Evolutionary conservation across 2,888 invertebrate genomes (phyloP).

Genomic region (Herminia tarsipennalis): DNA sequence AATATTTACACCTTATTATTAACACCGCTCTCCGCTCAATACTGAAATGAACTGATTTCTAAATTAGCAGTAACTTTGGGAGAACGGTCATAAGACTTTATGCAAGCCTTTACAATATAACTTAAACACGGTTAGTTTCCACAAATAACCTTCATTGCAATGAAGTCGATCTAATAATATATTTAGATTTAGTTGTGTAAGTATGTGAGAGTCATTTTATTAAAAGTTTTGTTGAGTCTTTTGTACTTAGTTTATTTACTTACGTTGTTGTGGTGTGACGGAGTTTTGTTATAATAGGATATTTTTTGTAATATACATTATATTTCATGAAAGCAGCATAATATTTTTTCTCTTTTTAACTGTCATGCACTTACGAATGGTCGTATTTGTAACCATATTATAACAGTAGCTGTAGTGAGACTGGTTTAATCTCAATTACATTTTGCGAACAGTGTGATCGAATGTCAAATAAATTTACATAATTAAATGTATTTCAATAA

Average conservation of each 20-base stretch:
- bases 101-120: constrained; percentile 18
- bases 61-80: constrained; percentile 21
- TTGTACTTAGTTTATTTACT: constrained; percentile 71
- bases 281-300: constrained; percentile 59
- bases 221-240: constrained; percentile 59
- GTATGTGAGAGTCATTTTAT: constrained; percentile 48
- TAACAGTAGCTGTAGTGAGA: constrained; percentile 15
- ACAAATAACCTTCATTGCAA: constrained; percentile 20
- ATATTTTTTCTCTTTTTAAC: constrained; percentile 20
- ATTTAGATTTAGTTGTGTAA: constrained; percentile 27
- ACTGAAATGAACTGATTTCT: constrained; percentile 13
- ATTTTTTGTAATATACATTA: constrained; percentile 34
- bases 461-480: constrained; percentile 7
- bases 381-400: constrained; percentile 10
- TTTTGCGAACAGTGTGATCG: constrained; percentile 9
- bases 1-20: constrained; percentile 48
- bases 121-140: constrained; percentile 17
- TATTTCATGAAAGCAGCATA: constrained; percentile 25
- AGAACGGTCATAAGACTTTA: constrained; percentile 22
- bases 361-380: constrained; percentile 18
- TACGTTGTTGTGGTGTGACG: constrained; percentile 60
- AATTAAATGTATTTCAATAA: not conserved
- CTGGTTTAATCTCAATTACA: constrained; percentile 17
- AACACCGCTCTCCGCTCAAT: constrained; percentile 20
- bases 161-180: constrained; percentile 26